These are phyloP conservation scores for Atta cephalotes DNA, from an alignment of 1,140 invertebrate species.

Conservation along the genomic window DNA sequence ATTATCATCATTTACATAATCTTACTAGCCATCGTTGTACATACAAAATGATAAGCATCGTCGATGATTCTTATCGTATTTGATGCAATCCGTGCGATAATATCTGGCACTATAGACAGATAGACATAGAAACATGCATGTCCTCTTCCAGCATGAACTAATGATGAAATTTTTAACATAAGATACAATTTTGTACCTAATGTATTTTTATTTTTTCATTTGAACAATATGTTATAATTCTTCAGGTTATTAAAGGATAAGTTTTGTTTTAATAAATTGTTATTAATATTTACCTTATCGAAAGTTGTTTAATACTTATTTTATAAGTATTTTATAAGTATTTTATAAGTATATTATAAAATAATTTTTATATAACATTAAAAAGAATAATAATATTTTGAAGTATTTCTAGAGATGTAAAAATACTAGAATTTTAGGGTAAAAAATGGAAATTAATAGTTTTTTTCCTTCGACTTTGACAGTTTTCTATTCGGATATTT, in stretches of 20 bases:
- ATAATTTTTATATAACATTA: too few relatives aligned
- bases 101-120: neutral
- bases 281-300: neutral
- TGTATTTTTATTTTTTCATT: neutral
- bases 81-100: neutral
- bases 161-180: neutral
- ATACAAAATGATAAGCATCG: slow-evolving; percentile 33
- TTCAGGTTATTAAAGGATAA: neutral
- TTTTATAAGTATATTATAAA: neutral
- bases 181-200: neutral
- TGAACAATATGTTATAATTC: neutral
- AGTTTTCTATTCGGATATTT: too few relatives aligned
- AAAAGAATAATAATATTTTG: neutral
- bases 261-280: neutral
- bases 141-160: neutral
- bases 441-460: too few relatives aligned
- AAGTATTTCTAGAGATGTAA: neutral
- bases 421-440: too few relatives aligned
- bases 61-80: slow-evolving; percentile 45
- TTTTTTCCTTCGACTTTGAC: too few relatives aligned
- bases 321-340: neutral
- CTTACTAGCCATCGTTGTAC: neutral
- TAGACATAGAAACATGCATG: neutral
- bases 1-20: slow-evolving; percentile 68
- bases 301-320: neutral